Conservation (phyloP, 2,888 invertebrate species). For the Dynastes grantii region DNA sequence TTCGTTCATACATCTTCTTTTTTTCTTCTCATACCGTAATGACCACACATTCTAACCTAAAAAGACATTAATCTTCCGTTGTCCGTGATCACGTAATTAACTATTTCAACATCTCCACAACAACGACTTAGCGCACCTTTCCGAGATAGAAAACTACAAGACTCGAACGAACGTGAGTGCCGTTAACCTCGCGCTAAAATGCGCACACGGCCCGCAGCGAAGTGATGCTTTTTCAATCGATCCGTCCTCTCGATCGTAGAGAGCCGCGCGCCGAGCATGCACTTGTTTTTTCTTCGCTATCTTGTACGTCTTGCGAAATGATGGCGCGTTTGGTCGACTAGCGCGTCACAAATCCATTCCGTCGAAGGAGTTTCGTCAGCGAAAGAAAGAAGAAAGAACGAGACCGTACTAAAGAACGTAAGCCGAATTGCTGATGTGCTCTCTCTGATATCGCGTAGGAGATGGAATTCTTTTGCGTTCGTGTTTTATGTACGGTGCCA, state of each 20-base stretch:
- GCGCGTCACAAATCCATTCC: constrained; percentile 20
- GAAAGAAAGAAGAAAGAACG: not conserved
- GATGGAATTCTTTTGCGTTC: not conserved
- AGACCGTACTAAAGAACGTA: constrained; percentile 8
- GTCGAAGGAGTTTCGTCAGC: constrained; percentile 7
- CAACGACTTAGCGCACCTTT: constrained; percentile 34
- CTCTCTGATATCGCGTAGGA: not conserved
- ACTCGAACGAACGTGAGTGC: constrained; percentile 27
- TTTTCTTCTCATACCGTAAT: not conserved
- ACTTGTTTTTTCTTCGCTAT: constrained; percentile 12
- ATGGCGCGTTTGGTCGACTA: not conserved
- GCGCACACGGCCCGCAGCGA: constrained; percentile 29
- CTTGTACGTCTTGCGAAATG: constrained; percentile 18
- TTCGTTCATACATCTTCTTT: not conserved
- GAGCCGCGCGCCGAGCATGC: not conserved
- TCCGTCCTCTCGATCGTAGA: constrained; percentile 7
- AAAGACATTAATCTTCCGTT: constrained; percentile 36
- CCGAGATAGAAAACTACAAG: not conserved
- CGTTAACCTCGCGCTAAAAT: constrained; percentile 47
- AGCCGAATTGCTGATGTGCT: not conserved
- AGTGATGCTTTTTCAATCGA: constrained; percentile 27
- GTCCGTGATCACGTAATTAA: constrained; percentile 36
- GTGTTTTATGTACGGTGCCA: constrained; percentile 2
- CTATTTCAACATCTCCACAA: constrained; percentile 39
- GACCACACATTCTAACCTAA: constrained; percentile 32